Conservation (phyloP, 2,888 invertebrate genomes). For the Metellina segmentata region DNA sequence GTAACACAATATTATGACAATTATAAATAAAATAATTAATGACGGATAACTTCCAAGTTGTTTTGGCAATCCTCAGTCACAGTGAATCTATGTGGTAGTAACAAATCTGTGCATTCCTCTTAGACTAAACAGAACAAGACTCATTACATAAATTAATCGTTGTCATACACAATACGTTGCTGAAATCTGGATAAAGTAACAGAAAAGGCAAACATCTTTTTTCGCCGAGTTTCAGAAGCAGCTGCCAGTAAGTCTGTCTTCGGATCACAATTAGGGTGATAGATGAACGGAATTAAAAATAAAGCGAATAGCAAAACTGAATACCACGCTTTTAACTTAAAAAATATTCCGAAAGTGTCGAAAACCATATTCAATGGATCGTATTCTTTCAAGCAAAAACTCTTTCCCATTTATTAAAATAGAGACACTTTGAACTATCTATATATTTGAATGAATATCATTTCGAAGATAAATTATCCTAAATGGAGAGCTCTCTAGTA, state of each 20-base stretch:
- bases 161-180: too few species aligned
- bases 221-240: not conserved
- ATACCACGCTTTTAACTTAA: not conserved
- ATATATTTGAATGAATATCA: not conserved
- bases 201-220: not conserved
- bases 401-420: not conserved
- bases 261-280: not conserved
- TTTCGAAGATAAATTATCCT: not conserved
- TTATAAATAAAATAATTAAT: too few species aligned
- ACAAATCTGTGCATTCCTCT: too few species aligned
- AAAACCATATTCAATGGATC: not conserved
- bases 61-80: too few species aligned
- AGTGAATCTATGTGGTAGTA: too few species aligned
- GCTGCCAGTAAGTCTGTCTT: not conserved
- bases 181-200: not conserved
- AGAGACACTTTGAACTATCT: not conserved
- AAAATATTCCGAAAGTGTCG: not conserved
- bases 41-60: too few species aligned
- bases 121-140: too few species aligned
- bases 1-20: too few species aligned
- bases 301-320: too few species aligned
- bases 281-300: not conserved
- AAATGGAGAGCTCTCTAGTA: not conserved
- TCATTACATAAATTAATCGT: too few species aligned
- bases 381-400: not conserved